Percentiles rank a stretch among this genome's conserved stretches.
Evolutionary conservation across 1,140 invertebrate genomes (phyloP).

Genomic region (Mamestra configurata): DNA sequence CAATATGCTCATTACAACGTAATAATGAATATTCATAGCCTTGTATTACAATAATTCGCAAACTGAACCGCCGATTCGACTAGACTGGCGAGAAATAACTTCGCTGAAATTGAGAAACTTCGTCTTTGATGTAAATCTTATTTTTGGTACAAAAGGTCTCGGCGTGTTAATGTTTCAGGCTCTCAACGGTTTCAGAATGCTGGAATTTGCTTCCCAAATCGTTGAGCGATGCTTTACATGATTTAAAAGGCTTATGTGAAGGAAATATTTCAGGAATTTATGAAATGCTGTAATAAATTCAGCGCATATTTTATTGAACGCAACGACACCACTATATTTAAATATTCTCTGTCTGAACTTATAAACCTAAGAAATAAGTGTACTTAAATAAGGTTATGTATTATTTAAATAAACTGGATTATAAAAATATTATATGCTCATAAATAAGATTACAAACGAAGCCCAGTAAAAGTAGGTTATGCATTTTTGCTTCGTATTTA

Average conservation of each 20-base stretch:
- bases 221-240: not conserved
- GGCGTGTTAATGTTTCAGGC: conserved; percentile 9
- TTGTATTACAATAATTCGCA: conserved; percentile 34
- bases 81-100: conserved; percentile 6
- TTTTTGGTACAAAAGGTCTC: not conserved
- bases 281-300: not conserved
- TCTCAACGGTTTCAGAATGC: not conserved
- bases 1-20: conserved; percentile 25
- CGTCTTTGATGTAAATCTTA: conserved; percentile 21
- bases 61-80: not conserved
- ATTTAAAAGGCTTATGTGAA: not conserved
- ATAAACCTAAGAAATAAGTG: too few species aligned
- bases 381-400: too few species aligned
- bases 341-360: too few species aligned
- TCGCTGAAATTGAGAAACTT: conserved; percentile 23
- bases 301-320: too few species aligned
- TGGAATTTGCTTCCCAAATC: not conserved
- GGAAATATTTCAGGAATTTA: conserved; percentile 1
- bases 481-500: conserved; percentile 17
- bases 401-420: not conserved
- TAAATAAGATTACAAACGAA: conserved; percentile 13
- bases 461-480: conserved; percentile 21
- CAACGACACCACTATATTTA: too few species aligned
- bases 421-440: not conserved
- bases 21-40: conserved; percentile 34